phyloP scores from a whole-genome alignment of 2,888 invertebrate species.

The Nomada fabriciana region DNA sequence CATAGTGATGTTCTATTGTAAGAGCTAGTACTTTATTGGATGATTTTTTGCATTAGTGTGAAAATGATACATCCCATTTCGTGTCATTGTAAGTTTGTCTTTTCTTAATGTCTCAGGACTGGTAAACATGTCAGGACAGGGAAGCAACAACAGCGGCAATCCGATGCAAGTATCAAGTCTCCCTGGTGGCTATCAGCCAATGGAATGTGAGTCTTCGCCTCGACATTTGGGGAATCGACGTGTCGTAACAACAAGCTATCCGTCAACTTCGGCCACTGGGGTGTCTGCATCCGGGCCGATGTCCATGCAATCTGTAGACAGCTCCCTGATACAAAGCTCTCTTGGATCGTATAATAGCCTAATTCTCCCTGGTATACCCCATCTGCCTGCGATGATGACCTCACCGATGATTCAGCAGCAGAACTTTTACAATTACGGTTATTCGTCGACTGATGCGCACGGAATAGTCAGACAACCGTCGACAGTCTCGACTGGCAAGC shows the following conservation, averaged over 20 bases:
- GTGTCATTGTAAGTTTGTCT: conserved; percentile 29
- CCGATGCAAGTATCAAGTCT: conserved; percentile 82
- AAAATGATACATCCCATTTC: background rate
- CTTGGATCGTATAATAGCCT: conserved; percentile 84
- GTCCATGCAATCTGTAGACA: conserved; percentile 81
- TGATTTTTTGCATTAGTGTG: conserved; percentile 69
- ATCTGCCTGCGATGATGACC: conserved; percentile 83
- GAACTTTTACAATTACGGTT: conserved; percentile 82
- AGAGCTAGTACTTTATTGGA: conserved; percentile 74
- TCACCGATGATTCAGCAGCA: conserved; percentile 81
- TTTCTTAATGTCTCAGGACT: conserved; percentile 80
- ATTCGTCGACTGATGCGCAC: conserved; percentile 80
- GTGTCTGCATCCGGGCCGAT: conserved; percentile 77
- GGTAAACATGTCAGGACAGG: conserved; percentile 84
- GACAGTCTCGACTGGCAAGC: conserved; percentile 80
- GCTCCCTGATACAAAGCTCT: conserved; percentile 84
- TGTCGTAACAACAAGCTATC: conserved; percentile 74
- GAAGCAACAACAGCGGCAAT: conserved; percentile 78
- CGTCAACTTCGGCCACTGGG: conserved; percentile 76
- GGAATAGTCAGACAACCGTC: conserved; percentile 80
- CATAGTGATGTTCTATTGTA: conserved; percentile 68
- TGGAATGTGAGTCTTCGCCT: conserved; percentile 92
- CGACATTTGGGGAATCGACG: conserved; percentile 82
- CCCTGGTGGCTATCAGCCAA: conserved; percentile 86
- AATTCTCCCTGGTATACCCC: conserved; percentile 84